Percentiles rank a stretch among this genome's conserved stretches.
Conservation (phyloP, 1,140 invertebrate genomes). For the Drosophila jambulina region DNA sequence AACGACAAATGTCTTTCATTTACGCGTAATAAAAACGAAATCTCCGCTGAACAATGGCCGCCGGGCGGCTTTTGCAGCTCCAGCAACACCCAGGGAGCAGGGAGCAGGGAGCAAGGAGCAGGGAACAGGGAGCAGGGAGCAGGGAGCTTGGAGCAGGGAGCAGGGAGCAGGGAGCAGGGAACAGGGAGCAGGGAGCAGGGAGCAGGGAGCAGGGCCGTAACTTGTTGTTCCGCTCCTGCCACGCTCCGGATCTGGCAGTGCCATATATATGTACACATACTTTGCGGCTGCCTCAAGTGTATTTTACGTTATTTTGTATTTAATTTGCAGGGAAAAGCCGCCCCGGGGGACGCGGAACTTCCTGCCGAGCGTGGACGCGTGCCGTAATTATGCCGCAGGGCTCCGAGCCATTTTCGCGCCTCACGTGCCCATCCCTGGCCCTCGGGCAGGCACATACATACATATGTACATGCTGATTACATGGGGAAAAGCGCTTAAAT, state of each 20-base stretch:
- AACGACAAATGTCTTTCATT: constrained; percentile 73
- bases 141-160: background rate
- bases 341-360: constrained; percentile 3
- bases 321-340: constrained; percentile 46
- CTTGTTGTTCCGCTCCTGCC: constrained; percentile 29
- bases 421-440: constrained; percentile 5
- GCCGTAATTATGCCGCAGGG: constrained; percentile 20
- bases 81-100: constrained; percentile 3
- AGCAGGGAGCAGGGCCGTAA: constrained; percentile 21
- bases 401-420: background rate
- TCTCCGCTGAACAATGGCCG: constrained; percentile 64
- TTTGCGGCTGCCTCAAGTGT: constrained; percentile 60
- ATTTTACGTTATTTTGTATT: constrained; percentile 69
- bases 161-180: background rate
- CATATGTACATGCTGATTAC: constrained; percentile 38
- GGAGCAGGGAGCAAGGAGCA: background rate
- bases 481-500: constrained; percentile 41
- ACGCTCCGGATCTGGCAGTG: background rate
- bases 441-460: constrained; percentile 4
- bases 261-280: constrained; percentile 7
- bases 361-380: constrained; percentile 2
- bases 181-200: background rate
- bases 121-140: background rate
- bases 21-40: constrained; percentile 75
- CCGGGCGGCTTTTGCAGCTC: constrained; percentile 49